Evolutionary conservation across 1,140 invertebrate genomes (phyloP).

Genomic region (Drosophila littoralis): DNA sequence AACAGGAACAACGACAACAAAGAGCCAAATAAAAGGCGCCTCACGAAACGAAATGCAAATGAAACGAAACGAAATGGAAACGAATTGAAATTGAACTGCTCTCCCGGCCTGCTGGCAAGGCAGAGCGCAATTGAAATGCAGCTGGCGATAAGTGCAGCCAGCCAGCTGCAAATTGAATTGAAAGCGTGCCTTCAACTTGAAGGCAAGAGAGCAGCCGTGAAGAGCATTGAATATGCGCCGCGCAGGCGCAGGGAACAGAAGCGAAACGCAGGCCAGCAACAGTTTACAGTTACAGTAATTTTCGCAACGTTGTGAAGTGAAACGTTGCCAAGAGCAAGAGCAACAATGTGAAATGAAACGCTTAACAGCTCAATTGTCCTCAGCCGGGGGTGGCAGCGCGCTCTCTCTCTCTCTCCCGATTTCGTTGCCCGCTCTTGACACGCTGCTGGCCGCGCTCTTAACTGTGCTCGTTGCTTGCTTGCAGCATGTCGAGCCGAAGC

Average conservation of each 20-base stretch:
- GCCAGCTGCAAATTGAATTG: constrained; percentile 16
- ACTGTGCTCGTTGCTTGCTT: background rate
- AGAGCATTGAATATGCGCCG: constrained; percentile 16
- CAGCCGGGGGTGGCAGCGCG: constrained; percentile 15
- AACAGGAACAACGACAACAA: constrained; percentile 33
- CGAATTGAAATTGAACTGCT: background rate
- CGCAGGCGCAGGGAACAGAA: constrained; percentile 27
- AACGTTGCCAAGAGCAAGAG: too few species aligned
- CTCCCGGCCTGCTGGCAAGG: background rate
- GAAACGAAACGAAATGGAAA: constrained; percentile 19
- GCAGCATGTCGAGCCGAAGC: constrained; percentile 7
- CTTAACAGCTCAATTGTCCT: constrained; percentile 68
- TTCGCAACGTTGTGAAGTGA: too few species aligned
- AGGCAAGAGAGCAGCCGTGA: constrained; percentile 33
- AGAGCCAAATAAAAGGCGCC: constrained; percentile 29
- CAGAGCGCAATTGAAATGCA: constrained; percentile 24
- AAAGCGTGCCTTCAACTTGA: constrained; percentile 53
- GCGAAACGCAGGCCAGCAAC: constrained; percentile 18
- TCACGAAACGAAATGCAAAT: constrained; percentile 21
- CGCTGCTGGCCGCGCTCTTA: background rate
- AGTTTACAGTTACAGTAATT: constrained; percentile 25
- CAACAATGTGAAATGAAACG: constrained; percentile 34
- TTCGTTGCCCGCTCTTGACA: background rate
- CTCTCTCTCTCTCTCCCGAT: too few species aligned
- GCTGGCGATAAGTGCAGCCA: background rate